These are phyloP conservation scores for Cynoglossus semilaevis DNA, from an alignment of 2,113 vertebrate species.

Conservation along the genomic window DNA sequence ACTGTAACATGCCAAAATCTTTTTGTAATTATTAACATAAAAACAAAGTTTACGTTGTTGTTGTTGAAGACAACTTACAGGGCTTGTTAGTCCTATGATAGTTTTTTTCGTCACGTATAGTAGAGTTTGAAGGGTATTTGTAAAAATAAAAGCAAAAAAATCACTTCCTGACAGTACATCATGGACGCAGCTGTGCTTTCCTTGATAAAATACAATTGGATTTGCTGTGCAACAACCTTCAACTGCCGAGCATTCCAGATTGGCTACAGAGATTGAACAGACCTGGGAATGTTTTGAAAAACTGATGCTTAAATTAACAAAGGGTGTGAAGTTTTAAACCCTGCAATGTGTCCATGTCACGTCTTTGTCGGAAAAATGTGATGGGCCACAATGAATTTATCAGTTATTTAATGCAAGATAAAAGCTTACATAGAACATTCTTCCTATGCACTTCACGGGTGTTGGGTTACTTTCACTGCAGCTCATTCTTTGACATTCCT, in stretches of 20 bases:
- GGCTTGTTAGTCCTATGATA: too few relatives aligned
- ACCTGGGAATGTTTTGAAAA: constrained; percentile 54
- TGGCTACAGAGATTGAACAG: constrained; percentile 12
- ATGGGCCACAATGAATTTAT: neutral
- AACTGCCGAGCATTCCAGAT: constrained; percentile 5
- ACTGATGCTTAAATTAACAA: constrained; percentile 44
- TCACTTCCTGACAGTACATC: neutral
- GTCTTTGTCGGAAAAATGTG: constrained; percentile 10
- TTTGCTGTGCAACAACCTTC: neutral
- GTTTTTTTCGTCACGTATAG: too few relatives aligned
- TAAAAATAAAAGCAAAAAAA: too few relatives aligned
- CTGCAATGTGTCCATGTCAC: constrained; percentile 14
- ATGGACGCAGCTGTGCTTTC: neutral
- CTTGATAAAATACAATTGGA: neutral
- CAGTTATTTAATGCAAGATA: neutral
- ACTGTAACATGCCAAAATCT: too few relatives aligned
- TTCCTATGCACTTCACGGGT: neutral
- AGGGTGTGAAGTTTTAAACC: constrained; percentile 61
- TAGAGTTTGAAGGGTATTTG: too few relatives aligned
- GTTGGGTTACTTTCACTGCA: constrained; percentile 16
- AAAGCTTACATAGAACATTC: constrained; percentile 7
- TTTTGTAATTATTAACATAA: too few relatives aligned
- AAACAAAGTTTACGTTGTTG: too few relatives aligned
- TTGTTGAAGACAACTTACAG: too few relatives aligned
- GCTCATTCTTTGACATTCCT: constrained; percentile 20